Percentiles rank a stretch among this genome's conserved stretches.
Conservation (phyloP, 2,888 invertebrate genomes). For the Hetaerina titia region DNA sequence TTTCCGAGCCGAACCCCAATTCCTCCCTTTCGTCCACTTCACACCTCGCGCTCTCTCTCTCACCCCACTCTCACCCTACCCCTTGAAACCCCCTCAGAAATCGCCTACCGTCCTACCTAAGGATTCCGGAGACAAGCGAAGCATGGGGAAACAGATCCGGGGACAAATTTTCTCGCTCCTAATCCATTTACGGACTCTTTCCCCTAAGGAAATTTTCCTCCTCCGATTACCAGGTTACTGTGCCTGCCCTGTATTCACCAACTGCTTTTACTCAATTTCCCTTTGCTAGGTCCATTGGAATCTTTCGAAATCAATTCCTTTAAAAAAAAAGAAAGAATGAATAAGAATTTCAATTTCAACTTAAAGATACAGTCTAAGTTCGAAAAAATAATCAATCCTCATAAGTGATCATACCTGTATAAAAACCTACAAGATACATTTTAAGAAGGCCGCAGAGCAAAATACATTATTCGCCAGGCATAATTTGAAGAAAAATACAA, state of each 20-base stretch:
- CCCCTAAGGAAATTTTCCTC: conserved; percentile 28
- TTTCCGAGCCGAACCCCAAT: not conserved
- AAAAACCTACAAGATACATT: too few relatives aligned
- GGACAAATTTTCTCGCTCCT: conserved; percentile 60
- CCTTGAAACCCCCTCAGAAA: not conserved
- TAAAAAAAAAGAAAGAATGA: too few relatives aligned
- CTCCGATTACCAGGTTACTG: conserved; percentile 64
- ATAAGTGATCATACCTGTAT: too few relatives aligned
- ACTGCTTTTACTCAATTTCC: not conserved
- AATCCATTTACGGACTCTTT: conserved; percentile 57
- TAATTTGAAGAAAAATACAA: too few relatives aligned
- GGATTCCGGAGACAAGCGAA: conserved; percentile 66
- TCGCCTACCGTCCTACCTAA: conserved; percentile 48
- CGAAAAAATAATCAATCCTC: too few relatives aligned
- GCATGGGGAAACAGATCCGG: conserved; percentile 64
- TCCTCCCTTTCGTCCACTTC: conserved; percentile 31
- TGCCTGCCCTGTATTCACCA: conserved; percentile 40
- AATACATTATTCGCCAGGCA: too few relatives aligned
- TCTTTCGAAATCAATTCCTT: not conserved
- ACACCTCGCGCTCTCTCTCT: conserved; percentile 37
- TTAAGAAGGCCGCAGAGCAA: too few relatives aligned
- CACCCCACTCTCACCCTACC: not conserved
- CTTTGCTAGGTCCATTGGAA: not conserved
- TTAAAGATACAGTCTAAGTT: too few relatives aligned
- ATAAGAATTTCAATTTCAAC: too few relatives aligned